Evolutionary conservation across 2,888 invertebrate species (phyloP), one percentile per base, ranked within the genome.

Genomic region (Andricus quercusramuli): DNA sequence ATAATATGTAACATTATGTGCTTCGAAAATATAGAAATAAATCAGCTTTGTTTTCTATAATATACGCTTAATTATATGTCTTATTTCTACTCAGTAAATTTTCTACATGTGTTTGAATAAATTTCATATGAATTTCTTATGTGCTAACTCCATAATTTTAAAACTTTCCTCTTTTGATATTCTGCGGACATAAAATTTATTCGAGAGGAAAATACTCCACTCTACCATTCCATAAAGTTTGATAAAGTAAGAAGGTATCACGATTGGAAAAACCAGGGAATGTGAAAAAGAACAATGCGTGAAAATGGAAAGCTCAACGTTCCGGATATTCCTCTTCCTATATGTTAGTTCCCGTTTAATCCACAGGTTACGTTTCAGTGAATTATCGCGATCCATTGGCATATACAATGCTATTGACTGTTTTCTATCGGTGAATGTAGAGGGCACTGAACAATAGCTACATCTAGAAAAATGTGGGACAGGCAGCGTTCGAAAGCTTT

Each of bases 141-240:
- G 37, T 20, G 17, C n/a, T n/a, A 20, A 20, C 32, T 1, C 11
- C 11, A 1, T n/a, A n/a, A 11, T 32, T 66, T 17, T 2, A 11
- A 29, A 32, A 65, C 2, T 65, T 65, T 17, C 20, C 3, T 9
- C n/a, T 32, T 11, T 37, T 32, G 15, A n/a, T 44, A 47, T 68
- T 47, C 44, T 70, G 67, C 9, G 5, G 20, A 74, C 13, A 74
- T 74, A 6, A 37, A 74, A 29, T 51, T 56, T 74, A 15, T 32
- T 56, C 62, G 32, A 59, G 78, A 37, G 67, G 70, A 82, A 67
- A 84, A 83, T 78, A 81, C 77, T 78, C 83, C 79, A 66, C 65
- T 80, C 80, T 83, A 82, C 80, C 78, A 78, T 85, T 78, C 80
- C 80, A 84, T 85, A 83, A 83, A 84, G 83, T 85, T 83, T 85